phyloP scores from a whole-genome alignment of 1,140 invertebrate genomes.

The Orussus abietinus region DNA sequence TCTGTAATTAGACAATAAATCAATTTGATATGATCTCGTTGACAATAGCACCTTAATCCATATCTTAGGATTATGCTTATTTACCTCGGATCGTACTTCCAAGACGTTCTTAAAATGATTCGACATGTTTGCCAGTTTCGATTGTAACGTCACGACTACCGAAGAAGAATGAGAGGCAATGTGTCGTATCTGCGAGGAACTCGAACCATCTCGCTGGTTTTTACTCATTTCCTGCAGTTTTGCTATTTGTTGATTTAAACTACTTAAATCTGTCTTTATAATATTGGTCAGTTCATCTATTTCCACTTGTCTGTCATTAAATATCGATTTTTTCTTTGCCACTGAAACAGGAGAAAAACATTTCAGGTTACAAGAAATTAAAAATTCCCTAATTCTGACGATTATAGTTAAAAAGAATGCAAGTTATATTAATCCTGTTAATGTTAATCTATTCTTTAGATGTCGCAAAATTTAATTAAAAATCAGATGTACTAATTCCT shows the following conservation, averaged over 20 bases:
- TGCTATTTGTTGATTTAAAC: constrained; percentile 94
- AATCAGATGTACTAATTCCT: too few species aligned
- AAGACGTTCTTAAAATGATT: constrained; percentile 91
- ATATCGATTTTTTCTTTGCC: constrained; percentile 95
- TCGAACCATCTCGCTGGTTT: constrained; percentile 58
- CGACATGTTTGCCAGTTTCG: constrained; percentile 93
- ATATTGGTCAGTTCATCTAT: constrained; percentile 98
- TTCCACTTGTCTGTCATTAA: constrained; percentile 93
- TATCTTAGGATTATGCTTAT: constrained; percentile 15
- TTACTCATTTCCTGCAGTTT: constrained; percentile 75
- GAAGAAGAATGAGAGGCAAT: constrained; percentile 93
- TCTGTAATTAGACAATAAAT: constrained; percentile 57
- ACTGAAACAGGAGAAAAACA: constrained; percentile 62
- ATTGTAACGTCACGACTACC: constrained; percentile 91
- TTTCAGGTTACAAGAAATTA: too few species aligned
- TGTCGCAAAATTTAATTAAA: constrained; percentile 8
- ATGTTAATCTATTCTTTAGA: constrained; percentile 6
- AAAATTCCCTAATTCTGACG: too few species aligned
- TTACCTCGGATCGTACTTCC: constrained; percentile 77
- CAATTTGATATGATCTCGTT: constrained; percentile 10
- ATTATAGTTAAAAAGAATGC: constrained; percentile 3
- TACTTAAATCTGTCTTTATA: constrained; percentile 93
- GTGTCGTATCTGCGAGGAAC: constrained; percentile 66
- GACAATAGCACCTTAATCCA: constrained; percentile 1
- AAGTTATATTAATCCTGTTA: neutral